Evolutionary conservation across 37 sponge, comb jelly and placozoan genomes (phyloP), one percentile per base, ranked within the genome.

Genomic region (Petrosia ficiformis): DNA sequence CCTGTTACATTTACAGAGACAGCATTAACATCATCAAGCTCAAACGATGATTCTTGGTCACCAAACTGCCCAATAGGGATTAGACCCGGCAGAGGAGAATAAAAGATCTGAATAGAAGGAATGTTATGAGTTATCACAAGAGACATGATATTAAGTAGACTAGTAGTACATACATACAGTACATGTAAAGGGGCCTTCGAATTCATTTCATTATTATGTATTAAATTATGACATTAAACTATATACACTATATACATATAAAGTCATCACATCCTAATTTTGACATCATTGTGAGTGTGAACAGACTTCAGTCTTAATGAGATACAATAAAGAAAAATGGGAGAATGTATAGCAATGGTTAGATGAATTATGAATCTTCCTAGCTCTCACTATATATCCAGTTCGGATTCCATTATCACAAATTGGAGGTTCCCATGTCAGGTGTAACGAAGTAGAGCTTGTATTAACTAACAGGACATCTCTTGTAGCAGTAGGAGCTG

Each of bases 321-420:
- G n/a, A n/a, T n/a, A n/a, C n/a, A n/a, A n/a, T n/a, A n/a, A 64
- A 31, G 65, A 64, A 30, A 10, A 11, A 31, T 25, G 65, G 2
- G 3, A 26, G 43, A 39, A 24, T 26, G 22, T 19, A 19, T 37
- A 39, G 38, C 21, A 25, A 29, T 37, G 4, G 33, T 32, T 24
- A 3, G 3, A 61, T 68, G 28, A 68, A 68, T 68, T 14, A 36
- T 78, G 79, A 68, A 78, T 14, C 8, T 48, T 48, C 5, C 14
- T 48, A 19, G 54, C 14, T 19, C 54, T 14, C 14, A 14, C 14
- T 48, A 48, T 19, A 8, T 14, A 48, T 30, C 70, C 79, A 54
- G 58, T 77, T 29, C 77, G 42, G 26, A 57, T 38, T 1, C 79
- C 79, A 68, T 69, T 68, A 70, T 78, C 38, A 57, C 79, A 78